Evolutionary conservation across 2,888 invertebrate species (phyloP).

Genomic region (Parascotia fuliginaria): DNA sequence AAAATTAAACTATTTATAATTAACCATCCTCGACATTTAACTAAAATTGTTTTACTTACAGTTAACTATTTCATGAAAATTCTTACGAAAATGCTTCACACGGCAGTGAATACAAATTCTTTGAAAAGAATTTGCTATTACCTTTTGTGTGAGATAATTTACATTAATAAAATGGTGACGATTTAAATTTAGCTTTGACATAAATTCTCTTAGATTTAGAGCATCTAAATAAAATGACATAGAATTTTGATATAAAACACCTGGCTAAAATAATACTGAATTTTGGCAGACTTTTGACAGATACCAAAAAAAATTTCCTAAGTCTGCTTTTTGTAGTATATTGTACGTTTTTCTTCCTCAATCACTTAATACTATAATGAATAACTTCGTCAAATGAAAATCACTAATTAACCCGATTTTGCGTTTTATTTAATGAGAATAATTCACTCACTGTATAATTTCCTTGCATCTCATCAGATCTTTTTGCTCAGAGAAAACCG

Average conservation of each 20-base stretch:
- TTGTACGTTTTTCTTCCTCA: too few relatives aligned
- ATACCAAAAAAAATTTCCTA: too few relatives aligned
- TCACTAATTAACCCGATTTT: too few relatives aligned
- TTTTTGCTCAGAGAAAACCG: conserved; percentile 27
- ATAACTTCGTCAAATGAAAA: too few relatives aligned
- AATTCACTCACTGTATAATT: not conserved
- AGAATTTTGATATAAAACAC: too few relatives aligned
- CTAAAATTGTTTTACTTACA: not conserved
- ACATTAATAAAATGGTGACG: not conserved
- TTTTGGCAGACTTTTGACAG: too few relatives aligned
- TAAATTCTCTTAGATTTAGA: too few relatives aligned
- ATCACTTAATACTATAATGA: too few relatives aligned
- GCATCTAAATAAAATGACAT: too few relatives aligned
- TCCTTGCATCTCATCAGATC: conserved; percentile 1
- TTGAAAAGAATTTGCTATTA: conserved; percentile 23
- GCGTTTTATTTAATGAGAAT: not conserved
- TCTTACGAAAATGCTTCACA: conserved; percentile 8
- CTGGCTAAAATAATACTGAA: too few relatives aligned
- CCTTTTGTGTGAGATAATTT: not conserved
- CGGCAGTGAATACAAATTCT: conserved; percentile 1
- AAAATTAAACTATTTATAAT: not conserved
- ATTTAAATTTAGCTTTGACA: not conserved
- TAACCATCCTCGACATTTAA: not conserved
- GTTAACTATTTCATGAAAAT: not conserved
- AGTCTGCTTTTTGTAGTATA: too few relatives aligned